Evolutionary conservation across 2,888 invertebrate species (phyloP).

Genomic region (Campopleginae sp.): DNA sequence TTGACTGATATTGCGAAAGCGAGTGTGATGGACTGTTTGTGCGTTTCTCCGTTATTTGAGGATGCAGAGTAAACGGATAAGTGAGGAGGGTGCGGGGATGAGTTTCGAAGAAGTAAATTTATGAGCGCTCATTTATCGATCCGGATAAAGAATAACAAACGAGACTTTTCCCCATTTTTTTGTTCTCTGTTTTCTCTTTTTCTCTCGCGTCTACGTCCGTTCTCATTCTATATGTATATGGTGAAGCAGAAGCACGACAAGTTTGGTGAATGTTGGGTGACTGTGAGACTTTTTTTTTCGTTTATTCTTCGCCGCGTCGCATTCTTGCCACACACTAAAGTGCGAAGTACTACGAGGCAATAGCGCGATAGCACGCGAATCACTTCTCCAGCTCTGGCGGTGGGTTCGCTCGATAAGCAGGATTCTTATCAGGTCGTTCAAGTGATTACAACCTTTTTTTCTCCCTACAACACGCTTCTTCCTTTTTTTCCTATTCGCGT

Average conservation of each 20-base stretch:
- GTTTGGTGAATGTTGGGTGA: slow-evolving; percentile 42
- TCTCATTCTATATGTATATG: slow-evolving; percentile 4
- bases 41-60: slow-evolving; percentile 43
- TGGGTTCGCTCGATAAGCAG: slow-evolving; percentile 46
- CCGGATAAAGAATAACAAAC: slow-evolving; percentile 57
- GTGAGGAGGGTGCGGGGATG: slow-evolving; percentile 1
- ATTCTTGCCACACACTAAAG: slow-evolving; percentile 5
- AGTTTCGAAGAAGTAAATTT: slow-evolving; percentile 57
- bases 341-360: slow-evolving; percentile 28
- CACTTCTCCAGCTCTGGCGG: slow-evolving; percentile 20
- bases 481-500: slow-evolving; percentile 7
- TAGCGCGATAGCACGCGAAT: slow-evolving; percentile 59
- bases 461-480: slow-evolving; percentile 14
- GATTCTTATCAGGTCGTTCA: slow-evolving; percentile 52
- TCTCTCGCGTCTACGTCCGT: slow-evolving; percentile 22
- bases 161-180: slow-evolving; percentile 50
- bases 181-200: slow-evolving; percentile 5
- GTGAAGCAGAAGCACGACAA: slow-evolving; percentile 47
- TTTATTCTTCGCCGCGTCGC: slow-evolving; percentile 51
- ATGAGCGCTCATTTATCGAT: slow-evolving; percentile 63
- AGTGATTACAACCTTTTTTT: slow-evolving; percentile 48
- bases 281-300: slow-evolving; percentile 45
- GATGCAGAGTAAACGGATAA: slow-evolving; percentile 36
- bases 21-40: slow-evolving; percentile 29
- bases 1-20: slow-evolving; percentile 41